These are phyloP conservation scores for Propsilocerus akamusi DNA, from an alignment of 1,140 invertebrate genomes.

Conservation along the genomic window DNA sequence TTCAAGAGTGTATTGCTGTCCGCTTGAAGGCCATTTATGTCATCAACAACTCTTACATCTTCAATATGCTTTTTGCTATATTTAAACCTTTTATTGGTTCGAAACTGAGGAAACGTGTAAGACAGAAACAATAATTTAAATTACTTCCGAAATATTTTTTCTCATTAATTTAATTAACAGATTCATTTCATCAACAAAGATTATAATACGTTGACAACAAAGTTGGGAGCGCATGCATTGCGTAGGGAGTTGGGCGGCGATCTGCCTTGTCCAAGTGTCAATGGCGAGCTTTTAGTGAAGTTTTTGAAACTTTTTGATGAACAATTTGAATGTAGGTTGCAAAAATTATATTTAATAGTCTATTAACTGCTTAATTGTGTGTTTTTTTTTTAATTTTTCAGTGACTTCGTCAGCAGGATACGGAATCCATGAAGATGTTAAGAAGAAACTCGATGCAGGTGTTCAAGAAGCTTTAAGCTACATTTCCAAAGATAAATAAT, in stretches of 20 bases:
- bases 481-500: too few species aligned
- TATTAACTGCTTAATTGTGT: too few species aligned
- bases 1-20: conserved; percentile 42
- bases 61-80: conserved; percentile 54
- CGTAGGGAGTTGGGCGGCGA: neutral
- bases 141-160: conserved; percentile 11
- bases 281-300: neutral
- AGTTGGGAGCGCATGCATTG: neutral
- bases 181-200: neutral
- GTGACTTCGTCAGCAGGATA: too few species aligned
- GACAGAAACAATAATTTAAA: conserved; percentile 3
- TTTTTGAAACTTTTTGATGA: neutral
- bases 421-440: too few species aligned
- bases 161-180: too few species aligned
- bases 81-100: conserved; percentile 59
- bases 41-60: conserved; percentile 58
- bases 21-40: conserved; percentile 54
- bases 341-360: too few species aligned
- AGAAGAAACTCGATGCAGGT: too few species aligned
- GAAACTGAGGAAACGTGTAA: conserved; percentile 35
- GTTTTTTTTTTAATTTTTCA: too few species aligned
- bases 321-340: neutral
- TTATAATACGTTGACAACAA: neutral
- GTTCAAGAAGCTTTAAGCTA: too few species aligned
- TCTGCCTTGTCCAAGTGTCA: neutral